Evolutionary conservation across 2,797 vertebrate genomes (phyloP).

Genomic region (Argentina silus): DNA sequence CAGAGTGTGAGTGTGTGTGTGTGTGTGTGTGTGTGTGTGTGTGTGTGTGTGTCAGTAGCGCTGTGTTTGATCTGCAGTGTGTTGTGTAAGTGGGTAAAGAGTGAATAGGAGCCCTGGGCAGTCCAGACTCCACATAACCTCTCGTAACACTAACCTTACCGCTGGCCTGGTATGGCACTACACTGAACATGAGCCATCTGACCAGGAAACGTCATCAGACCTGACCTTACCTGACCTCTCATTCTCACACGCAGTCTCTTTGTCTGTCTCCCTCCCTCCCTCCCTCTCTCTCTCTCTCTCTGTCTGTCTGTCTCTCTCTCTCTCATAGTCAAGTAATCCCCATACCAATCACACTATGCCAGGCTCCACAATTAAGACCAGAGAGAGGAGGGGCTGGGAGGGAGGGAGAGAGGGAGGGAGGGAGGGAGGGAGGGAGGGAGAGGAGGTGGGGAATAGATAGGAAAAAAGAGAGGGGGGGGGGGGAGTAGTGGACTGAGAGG

Average conservation of each 20-base stretch:
- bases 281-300: background rate
- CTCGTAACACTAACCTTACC: background rate
- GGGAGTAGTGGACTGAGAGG: background rate
- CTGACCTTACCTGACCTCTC: slow-evolving; percentile 9
- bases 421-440: too few species aligned
- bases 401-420: slow-evolving; percentile 16
- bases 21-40: slow-evolving; percentile 1
- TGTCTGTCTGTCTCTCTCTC: background rate
- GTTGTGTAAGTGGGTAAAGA: slow-evolving; percentile 67
- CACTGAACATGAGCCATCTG: slow-evolving; percentile 8
- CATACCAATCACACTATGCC: slow-evolving; percentile 58
- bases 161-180: background rate
- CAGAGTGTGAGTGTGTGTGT: slow-evolving; percentile 1
- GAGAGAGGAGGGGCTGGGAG: slow-evolving; percentile 12
- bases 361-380: slow-evolving; percentile 62
- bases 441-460: slow-evolving; percentile 23
- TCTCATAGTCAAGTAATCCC: slow-evolving; percentile 28
- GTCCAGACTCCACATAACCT: slow-evolving; percentile 2
- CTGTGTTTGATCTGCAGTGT: slow-evolving; percentile 46
- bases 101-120: slow-evolving; percentile 47
- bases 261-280: background rate
- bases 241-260: slow-evolving; percentile 16
- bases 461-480: slow-evolving; percentile 15
- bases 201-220: slow-evolving; percentile 14
- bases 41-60: slow-evolving; percentile 12